Evolutionary conservation across 2,797 vertebrate genomes (phyloP).

Genomic region (Scleropages formosus): DNA sequence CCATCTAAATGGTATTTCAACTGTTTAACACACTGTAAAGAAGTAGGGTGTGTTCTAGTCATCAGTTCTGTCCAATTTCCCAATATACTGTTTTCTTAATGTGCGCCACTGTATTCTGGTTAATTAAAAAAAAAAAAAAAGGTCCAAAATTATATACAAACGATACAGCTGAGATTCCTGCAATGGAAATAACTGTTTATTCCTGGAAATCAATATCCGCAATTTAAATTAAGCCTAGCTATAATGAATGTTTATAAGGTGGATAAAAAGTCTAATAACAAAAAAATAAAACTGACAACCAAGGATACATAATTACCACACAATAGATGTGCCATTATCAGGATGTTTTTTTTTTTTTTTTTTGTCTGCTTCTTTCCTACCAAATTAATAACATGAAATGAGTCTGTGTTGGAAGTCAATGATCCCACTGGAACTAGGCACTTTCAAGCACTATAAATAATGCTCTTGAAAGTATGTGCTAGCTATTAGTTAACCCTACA

Average conservation of each 20-base stretch:
- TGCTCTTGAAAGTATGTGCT: background rate
- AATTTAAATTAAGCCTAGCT: conserved; percentile 24
- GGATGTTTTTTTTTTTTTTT: conserved; percentile 25
- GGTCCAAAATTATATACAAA: conserved; percentile 10
- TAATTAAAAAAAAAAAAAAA: conserved; percentile 24
- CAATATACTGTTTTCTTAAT: conserved; percentile 26
- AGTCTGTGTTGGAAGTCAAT: conserved; percentile 24
- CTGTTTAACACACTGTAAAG: background rate
- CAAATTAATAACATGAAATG: conserved; percentile 32
- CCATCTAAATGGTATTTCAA: conserved; percentile 7
- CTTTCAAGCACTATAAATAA: conserved; percentile 29
- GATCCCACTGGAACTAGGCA: conserved; percentile 18
- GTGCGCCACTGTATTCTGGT: conserved; percentile 3
- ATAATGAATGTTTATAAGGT: conserved; percentile 17
- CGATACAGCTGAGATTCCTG: conserved; percentile 4
- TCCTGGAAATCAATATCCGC: conserved; percentile 25
- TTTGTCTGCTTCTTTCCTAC: conserved; percentile 19
- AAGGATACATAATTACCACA: conserved; percentile 24
- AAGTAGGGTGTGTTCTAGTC: background rate
- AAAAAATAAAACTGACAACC: background rate
- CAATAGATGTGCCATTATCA: conserved; percentile 4
- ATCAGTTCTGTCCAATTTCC: background rate
- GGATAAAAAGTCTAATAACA: conserved; percentile 12
- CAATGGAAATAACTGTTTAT: conserved; percentile 20
- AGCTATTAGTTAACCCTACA: conserved; percentile 18